Percentiles rank a stretch among this genome's conserved stretches.
Evolutionary conservation across 2,888 invertebrate species (phyloP).

Genomic region (Tipula lateralis): DNA sequence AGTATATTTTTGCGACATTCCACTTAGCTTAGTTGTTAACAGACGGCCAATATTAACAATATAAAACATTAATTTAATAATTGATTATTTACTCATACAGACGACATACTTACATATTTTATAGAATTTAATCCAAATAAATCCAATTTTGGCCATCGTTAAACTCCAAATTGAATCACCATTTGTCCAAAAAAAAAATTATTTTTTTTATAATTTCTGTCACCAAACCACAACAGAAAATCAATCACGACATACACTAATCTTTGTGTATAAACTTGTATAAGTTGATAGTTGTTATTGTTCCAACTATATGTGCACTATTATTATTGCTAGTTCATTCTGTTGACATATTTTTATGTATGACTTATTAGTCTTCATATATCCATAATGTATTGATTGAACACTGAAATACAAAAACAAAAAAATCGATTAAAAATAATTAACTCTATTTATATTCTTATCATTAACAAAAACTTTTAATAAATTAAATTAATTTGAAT

Average conservation of each 20-base stretch:
- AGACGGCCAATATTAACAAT: background rate
- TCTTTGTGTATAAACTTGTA: background rate
- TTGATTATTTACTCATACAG: background rate
- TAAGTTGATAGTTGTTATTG: background rate
- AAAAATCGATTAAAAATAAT: background rate
- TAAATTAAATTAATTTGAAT: background rate
- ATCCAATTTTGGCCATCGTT: constrained; percentile 11
- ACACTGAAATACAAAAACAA: background rate
- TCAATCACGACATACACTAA: background rate
- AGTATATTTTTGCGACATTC: background rate
- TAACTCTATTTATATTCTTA: background rate
- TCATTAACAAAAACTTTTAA: background rate
- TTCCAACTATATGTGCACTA: background rate
- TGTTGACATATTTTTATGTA: background rate
- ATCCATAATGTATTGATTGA: background rate
- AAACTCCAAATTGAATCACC: background rate
- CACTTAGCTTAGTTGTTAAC: background rate
- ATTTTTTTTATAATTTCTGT: background rate
- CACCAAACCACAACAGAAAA: background rate
- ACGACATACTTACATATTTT: constrained; percentile 1
- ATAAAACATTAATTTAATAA: background rate
- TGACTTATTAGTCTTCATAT: background rate
- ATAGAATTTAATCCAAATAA: background rate
- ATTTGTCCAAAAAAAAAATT: background rate
- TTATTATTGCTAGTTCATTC: background rate